phyloP scores from a whole-genome alignment of 2,113 vertebrate genomes.

The Illadopsis cleaveri region DNA sequence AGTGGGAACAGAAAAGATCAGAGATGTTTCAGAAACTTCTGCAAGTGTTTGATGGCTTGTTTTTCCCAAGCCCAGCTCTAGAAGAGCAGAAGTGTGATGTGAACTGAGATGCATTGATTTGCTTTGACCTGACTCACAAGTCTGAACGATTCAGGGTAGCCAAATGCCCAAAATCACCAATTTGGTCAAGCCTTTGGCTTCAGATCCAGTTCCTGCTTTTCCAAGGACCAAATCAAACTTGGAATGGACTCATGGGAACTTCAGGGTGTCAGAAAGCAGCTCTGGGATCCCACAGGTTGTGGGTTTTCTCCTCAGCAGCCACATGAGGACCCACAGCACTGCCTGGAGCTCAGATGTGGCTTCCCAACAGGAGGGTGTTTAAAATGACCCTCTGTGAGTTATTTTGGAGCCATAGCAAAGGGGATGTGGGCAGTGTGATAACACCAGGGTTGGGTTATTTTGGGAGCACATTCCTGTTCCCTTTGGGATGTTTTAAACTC shows the following conservation, averaged over 20 bases:
- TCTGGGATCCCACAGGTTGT: not conserved
- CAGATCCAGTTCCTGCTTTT: not conserved
- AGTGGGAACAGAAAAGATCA: not conserved
- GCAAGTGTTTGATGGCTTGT: not conserved
- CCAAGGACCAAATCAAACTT: not conserved
- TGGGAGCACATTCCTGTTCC: not conserved
- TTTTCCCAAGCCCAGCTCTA: not conserved
- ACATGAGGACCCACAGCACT: not conserved
- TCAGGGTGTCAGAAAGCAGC: not conserved
- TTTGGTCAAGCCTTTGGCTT: not conserved
- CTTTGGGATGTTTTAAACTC: not conserved
- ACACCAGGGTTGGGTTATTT: not conserved
- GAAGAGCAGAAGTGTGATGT: not conserved
- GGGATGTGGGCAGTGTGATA: not conserved
- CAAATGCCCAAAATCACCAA: not conserved
- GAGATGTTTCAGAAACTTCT: not conserved
- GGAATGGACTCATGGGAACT: not conserved
- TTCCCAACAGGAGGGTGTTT: not conserved
- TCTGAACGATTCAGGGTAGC: not conserved
- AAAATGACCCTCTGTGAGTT: not conserved
- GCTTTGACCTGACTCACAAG: not conserved
- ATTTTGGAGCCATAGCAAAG: not conserved
- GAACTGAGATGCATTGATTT: not conserved
- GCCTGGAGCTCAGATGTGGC: not conserved
- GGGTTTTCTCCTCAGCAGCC: not conserved